Percentiles rank a stretch among this genome's conserved stretches.
Evolutionary conservation across 2,888 invertebrate species (phyloP).

Genomic region (Augochlorella aurata): DNA sequence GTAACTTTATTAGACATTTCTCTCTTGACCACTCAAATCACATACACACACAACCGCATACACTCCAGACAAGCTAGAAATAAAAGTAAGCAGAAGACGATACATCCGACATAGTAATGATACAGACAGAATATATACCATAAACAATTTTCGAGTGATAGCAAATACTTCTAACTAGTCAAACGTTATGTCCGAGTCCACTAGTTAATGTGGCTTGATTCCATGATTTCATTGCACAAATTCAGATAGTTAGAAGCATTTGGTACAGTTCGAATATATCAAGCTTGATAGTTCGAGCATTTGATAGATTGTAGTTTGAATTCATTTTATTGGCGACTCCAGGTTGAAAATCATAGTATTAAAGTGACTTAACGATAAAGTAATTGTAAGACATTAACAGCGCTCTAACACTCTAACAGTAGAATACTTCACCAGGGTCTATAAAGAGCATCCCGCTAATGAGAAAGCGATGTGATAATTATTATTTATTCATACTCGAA

Average conservation of each 20-base stretch:
- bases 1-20: no score
- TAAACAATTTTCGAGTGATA: no score
- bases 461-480: background rate
- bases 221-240: no score
- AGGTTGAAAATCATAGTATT: background rate
- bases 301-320: background rate
- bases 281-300: no score
- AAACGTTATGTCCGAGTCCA: no score
- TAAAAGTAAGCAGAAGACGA: background rate
- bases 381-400: background rate
- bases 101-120: background rate
- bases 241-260: no score
- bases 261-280: no score
- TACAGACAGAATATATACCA: no score
- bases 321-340: background rate
- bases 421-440: background rate
- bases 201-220: no score
- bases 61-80: background rate
- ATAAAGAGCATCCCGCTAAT: background rate
- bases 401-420: background rate
- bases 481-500: conserved; percentile 26
- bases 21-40: background rate
- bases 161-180: no score
- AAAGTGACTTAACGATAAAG: background rate
- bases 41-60: background rate